phyloP scores from a whole-genome alignment of 2,113 vertebrate genomes.

The Lagopus muta region DNA sequence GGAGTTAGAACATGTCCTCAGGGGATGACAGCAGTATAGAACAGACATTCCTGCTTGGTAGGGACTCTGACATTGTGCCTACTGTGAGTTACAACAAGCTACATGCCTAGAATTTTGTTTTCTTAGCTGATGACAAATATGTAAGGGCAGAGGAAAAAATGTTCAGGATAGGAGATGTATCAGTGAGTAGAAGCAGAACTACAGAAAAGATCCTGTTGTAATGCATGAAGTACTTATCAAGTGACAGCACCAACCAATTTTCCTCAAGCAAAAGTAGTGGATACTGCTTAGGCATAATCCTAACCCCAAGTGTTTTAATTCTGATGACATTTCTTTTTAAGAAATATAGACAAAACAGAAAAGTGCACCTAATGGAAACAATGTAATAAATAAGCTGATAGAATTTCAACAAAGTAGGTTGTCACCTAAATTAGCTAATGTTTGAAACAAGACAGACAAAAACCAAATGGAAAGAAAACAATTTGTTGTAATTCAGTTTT shows the following conservation, averaged over 20 bases:
- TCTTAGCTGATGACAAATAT: neutral
- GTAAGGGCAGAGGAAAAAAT: neutral
- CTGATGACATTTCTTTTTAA: slow-evolving; percentile 57
- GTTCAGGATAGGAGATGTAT: slow-evolving; percentile 11
- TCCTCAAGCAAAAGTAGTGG: slow-evolving; percentile 56
- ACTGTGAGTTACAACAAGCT: neutral
- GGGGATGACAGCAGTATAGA: neutral
- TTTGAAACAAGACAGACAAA: neutral
- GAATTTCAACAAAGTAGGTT: slow-evolving; percentile 19
- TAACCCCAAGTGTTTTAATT: slow-evolving; percentile 59
- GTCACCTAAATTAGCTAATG: slow-evolving; percentile 2
- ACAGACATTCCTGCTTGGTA: neutral
- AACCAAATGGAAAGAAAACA: neutral
- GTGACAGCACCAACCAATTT: slow-evolving; percentile 60
- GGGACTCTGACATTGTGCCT: neutral
- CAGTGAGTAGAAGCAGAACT: slow-evolving; percentile 29
- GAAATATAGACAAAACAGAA: slow-evolving; percentile 47
- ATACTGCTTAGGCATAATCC: slow-evolving; percentile 66
- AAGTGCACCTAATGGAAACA: slow-evolving; percentile 29
- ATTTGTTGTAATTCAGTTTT: neutral
- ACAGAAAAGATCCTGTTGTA: neutral
- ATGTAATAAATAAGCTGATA: slow-evolving; percentile 52
- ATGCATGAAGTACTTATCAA: slow-evolving; percentile 66
- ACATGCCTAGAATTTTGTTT: neutral
- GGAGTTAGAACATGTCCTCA: neutral